These are phyloP conservation scores for Eumaeus atala DNA, from an alignment of 1,140 invertebrate species.

Conservation along the genomic window DNA sequence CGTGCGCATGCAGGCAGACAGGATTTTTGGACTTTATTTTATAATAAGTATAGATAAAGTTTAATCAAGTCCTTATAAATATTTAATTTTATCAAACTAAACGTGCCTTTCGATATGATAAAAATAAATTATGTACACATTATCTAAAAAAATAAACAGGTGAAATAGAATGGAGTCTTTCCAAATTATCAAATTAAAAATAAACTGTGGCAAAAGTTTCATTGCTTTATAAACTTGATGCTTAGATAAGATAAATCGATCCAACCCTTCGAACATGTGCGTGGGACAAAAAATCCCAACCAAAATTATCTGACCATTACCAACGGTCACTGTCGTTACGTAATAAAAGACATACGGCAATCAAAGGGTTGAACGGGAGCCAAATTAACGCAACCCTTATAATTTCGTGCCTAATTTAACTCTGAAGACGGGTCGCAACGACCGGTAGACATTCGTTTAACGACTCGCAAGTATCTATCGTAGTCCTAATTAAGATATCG, in stretches of 20 bases:
- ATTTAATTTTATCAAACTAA: too few relatives aligned
- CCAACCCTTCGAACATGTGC: conserved; percentile 9
- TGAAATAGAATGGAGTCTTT: too few relatives aligned
- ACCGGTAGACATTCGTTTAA: conserved; percentile 22
- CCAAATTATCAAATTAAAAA: too few relatives aligned
- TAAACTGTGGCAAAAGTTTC: background rate
- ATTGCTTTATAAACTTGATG: background rate
- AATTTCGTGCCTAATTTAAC: conserved; percentile 34
- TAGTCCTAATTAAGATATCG: background rate
- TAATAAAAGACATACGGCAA: conserved; percentile 26
- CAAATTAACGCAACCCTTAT: conserved; percentile 41
- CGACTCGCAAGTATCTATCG: background rate
- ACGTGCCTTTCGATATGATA: too few relatives aligned
- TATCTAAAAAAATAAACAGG: too few relatives aligned
- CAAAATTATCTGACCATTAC: conserved; percentile 46
- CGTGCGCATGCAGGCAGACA: too few relatives aligned
- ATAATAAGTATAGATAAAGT: too few relatives aligned
- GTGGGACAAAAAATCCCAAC: conserved; percentile 29
- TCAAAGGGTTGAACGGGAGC: conserved; percentile 37
- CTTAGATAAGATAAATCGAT: background rate
- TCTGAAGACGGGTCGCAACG: conserved; percentile 29
- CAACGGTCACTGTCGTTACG: conserved; percentile 45
- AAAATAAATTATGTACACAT: too few relatives aligned
- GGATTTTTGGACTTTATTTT: too few relatives aligned
- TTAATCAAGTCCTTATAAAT: too few relatives aligned